Conservation (phyloP, 2,888 invertebrate genomes). For the Chrysotoxum bicinctum region DNA sequence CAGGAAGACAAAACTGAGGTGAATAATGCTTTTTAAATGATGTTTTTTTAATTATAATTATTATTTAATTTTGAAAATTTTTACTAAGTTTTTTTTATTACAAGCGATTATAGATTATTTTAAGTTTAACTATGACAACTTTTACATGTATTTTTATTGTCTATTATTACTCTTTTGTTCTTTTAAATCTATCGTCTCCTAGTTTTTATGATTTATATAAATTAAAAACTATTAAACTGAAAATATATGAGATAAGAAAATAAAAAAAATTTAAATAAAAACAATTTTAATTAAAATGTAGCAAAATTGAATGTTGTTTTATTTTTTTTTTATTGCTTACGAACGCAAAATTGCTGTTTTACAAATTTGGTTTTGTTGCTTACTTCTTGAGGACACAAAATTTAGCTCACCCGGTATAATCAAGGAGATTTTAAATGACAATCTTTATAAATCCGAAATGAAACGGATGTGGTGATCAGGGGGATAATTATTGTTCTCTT, state of each 20-base stretch:
- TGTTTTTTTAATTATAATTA: background rate
- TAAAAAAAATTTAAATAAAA: conserved; percentile 52
- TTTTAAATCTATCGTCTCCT: conserved; percentile 67
- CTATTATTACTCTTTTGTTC: conserved; percentile 31
- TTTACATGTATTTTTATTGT: conserved; percentile 60
- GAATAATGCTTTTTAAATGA: conserved; percentile 18
- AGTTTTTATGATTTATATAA: conserved; percentile 65
- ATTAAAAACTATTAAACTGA: conserved; percentile 47
- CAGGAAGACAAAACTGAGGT: conserved; percentile 48
- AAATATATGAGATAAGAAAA: conserved; percentile 55
- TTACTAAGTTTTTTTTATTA: conserved; percentile 21
- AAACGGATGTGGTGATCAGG: too few relatives aligned
- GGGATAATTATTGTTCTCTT: too few relatives aligned
- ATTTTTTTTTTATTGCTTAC: conserved; percentile 30
- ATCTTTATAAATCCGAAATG: too few relatives aligned
- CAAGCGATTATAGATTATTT: background rate
- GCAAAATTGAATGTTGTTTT: conserved; percentile 42
- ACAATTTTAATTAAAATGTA: conserved; percentile 60
- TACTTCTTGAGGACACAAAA: background rate
- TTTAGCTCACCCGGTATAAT: too few relatives aligned
- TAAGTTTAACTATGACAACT: conserved; percentile 45
- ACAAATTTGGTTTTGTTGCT: background rate
- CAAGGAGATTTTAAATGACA: too few relatives aligned
- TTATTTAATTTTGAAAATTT: conserved; percentile 5
- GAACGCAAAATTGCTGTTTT: background rate